These are phyloP conservation scores for Nesometra sesokonis DNA, from an alignment of 35 echinoderm and acorn worm genomes.

Conservation along the genomic window DNA sequence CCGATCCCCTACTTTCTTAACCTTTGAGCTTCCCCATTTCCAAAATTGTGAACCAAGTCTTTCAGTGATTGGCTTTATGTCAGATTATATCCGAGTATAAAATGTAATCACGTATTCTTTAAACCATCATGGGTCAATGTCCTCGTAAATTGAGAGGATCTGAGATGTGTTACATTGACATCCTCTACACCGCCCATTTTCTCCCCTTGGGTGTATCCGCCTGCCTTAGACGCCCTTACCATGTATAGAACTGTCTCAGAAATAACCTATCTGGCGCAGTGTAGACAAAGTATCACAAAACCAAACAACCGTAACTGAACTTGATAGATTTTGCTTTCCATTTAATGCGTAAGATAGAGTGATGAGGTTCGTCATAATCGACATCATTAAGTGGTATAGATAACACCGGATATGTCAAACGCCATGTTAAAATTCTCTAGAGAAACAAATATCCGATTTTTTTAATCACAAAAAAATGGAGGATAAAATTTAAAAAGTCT, in stretches of 20 bases:
- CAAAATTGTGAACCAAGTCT: neutral
- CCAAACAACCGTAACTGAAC: neutral
- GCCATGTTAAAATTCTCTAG: neutral
- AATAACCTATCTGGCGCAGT: too few species aligned
- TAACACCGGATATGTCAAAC: neutral
- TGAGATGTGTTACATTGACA: neutral
- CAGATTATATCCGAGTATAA: neutral
- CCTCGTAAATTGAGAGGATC: neutral
- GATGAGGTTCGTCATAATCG: neutral
- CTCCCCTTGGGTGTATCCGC: neutral
- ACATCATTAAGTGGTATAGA: neutral
- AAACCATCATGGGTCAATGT: neutral
- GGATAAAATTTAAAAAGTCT: neutral
- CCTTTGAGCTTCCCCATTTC: neutral
- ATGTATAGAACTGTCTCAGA: too few species aligned
- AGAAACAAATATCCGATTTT: neutral
- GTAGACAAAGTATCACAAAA: neutral
- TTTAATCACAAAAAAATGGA: neutral
- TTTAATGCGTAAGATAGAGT: neutral
- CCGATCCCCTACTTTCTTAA: neutral
- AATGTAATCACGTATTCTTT: neutral
- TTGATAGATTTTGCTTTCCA: neutral
- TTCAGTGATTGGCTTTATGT: neutral
- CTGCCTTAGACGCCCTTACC: neutral
- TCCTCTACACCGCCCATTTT: neutral